phyloP scores from a whole-genome alignment of 2,888 invertebrate species.

The Gari tellinella region DNA sequence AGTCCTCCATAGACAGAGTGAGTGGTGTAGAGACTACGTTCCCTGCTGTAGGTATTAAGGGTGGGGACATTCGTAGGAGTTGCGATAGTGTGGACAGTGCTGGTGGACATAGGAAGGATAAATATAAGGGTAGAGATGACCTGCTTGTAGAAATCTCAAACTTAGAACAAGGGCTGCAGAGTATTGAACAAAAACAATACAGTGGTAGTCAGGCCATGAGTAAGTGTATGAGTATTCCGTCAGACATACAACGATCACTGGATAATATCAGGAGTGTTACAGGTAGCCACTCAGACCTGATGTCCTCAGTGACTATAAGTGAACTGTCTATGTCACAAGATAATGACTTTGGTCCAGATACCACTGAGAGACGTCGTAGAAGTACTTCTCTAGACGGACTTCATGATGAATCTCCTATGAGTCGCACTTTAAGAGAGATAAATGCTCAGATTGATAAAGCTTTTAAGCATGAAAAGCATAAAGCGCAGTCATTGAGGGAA shows the following conservation, averaged over 20 bases:
- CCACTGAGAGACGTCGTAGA: slow-evolving; percentile 57
- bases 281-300: slow-evolving; percentile 75
- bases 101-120: slow-evolving; percentile 13
- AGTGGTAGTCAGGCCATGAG: slow-evolving; percentile 56
- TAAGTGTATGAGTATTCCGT: slow-evolving; percentile 80
- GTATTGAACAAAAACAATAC: slow-evolving; percentile 42
- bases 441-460: slow-evolving; percentile 78
- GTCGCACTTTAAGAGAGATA: slow-evolving; percentile 74
- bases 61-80: slow-evolving; percentile 5
- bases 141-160: slow-evolving; percentile 50
- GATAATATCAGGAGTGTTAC: slow-evolving; percentile 73
- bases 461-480: slow-evolving; percentile 70
- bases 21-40: slow-evolving; percentile 42
- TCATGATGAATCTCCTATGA: slow-evolving; percentile 71
- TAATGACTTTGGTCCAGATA: slow-evolving; percentile 50
- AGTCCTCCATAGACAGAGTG: slow-evolving; percentile 10
- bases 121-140: slow-evolving; percentile 36
- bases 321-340: slow-evolving; percentile 78
- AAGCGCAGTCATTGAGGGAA: slow-evolving; percentile 50
- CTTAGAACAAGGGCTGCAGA: slow-evolving; percentile 48
- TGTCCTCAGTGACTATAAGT: slow-evolving; percentile 79
- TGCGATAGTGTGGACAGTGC: slow-evolving; percentile 25
- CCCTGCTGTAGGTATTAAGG: slow-evolving; percentile 15
- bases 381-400: slow-evolving; percentile 76
- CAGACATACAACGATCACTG: slow-evolving; percentile 78